Conservation (phyloP, 2,888 invertebrate genomes). For the Zaprionus lineosus region DNA sequence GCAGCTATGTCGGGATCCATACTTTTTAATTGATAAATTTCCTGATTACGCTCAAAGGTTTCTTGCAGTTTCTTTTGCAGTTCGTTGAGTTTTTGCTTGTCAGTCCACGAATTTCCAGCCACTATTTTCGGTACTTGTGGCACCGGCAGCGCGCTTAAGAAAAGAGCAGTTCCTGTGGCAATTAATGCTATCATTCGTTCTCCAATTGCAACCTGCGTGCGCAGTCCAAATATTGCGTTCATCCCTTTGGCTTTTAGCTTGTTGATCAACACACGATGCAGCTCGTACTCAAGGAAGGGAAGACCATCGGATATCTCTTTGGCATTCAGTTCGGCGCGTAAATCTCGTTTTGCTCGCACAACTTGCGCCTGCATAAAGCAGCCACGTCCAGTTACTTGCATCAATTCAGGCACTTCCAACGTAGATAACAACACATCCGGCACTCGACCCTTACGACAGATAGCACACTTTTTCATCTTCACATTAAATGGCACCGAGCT, state of each 20-base stretch:
- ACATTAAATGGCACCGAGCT: conserved; percentile 89
- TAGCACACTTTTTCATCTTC: conserved; percentile 88
- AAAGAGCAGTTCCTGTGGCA: conserved; percentile 94
- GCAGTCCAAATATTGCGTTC: conserved; percentile 95
- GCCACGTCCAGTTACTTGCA: conserved; percentile 87
- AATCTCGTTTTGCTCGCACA: conserved; percentile 89
- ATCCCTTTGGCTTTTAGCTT: conserved; percentile 96
- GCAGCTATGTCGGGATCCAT: conserved; percentile 79
- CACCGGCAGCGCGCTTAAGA: conserved; percentile 89
- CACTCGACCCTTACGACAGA: conserved; percentile 91
- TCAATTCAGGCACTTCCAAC: conserved; percentile 90
- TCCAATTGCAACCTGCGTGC: conserved; percentile 91
- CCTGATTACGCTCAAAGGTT: conserved; percentile 88
- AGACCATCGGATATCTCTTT: conserved; percentile 97
- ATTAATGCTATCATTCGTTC: conserved; percentile 94
- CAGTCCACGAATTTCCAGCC: conserved; percentile 86
- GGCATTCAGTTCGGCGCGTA: conserved; percentile 92
- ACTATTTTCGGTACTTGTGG: conserved; percentile 89
- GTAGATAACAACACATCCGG: conserved; percentile 96
- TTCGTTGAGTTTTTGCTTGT: conserved; percentile 86
- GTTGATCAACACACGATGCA: conserved; percentile 94
- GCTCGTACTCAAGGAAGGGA: conserved; percentile 97
- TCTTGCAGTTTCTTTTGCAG: conserved; percentile 88
- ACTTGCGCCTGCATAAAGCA: conserved; percentile 89
- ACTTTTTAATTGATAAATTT: conserved; percentile 87